Evolutionary conservation across 2,888 invertebrate genomes (phyloP).

Genomic region (Thymelicus acteon): DNA sequence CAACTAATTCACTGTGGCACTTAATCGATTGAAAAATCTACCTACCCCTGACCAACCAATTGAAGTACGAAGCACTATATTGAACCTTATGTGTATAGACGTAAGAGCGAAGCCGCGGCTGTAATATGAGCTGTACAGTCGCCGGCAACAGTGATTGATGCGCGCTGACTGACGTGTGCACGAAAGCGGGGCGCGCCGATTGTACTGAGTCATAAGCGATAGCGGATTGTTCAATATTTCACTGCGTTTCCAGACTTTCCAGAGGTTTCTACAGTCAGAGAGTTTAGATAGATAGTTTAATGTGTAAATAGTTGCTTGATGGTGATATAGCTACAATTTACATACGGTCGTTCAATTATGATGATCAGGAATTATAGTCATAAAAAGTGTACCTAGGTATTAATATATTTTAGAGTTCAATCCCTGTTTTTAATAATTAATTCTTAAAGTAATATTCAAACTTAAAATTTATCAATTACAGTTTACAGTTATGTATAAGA

Average conservation of each 20-base stretch:
- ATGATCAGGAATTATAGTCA: too few species aligned
- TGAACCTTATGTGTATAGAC: conserved; percentile 57
- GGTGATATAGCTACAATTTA: too few species aligned
- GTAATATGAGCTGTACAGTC: conserved; percentile 80
- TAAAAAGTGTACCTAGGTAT: too few species aligned
- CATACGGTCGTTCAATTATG: too few species aligned
- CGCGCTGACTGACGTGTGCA: conserved; percentile 75
- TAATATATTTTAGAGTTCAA: too few species aligned
- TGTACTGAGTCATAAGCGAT: conserved; percentile 36
- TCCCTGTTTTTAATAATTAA: too few species aligned
- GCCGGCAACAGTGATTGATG: conserved; percentile 80
- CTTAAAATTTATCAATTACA: too few species aligned
- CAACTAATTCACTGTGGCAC: conserved; percentile 59
- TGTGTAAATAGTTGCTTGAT: too few species aligned
- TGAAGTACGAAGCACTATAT: conserved; percentile 37
- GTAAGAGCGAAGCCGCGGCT: conserved; percentile 52
- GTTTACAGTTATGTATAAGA: too few species aligned
- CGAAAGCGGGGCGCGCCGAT: conserved; percentile 58
- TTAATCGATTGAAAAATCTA: conserved; percentile 73
- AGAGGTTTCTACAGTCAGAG: too few species aligned
- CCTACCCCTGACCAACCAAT: conserved; percentile 51
- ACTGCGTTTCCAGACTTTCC: neutral
- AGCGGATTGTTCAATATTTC: conserved; percentile 25
- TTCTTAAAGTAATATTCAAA: too few species aligned
- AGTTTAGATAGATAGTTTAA: too few species aligned